Percentiles rank a stretch among this genome's conserved stretches.
Evolutionary conservation across 2,888 invertebrate species (phyloP).

Genomic region (Pinctada fucata): DNA sequence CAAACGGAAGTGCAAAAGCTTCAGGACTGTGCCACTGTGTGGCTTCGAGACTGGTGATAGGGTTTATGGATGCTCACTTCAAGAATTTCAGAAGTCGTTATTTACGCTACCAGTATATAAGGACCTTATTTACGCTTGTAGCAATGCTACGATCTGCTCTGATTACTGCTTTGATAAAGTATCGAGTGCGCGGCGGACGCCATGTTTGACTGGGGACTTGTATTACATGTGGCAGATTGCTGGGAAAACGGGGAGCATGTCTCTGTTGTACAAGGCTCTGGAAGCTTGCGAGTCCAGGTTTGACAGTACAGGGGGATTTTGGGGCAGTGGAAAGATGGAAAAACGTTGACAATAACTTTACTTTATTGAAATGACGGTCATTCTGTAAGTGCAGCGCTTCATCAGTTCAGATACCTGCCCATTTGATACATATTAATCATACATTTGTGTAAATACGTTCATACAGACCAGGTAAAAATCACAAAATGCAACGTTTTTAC

Average conservation of each 20-base stretch:
- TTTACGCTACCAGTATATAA: background rate
- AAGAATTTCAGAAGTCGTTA: conserved; percentile 13
- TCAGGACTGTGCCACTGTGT: conserved; percentile 26
- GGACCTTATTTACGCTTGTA: conserved; percentile 12
- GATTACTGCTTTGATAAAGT: conserved; percentile 18
- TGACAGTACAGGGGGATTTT: background rate
- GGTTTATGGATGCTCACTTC: conserved; percentile 27
- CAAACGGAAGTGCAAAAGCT: conserved; percentile 26
- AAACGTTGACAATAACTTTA: too few species aligned
- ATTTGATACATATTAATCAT: too few species aligned
- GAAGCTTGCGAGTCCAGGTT: conserved; percentile 4
- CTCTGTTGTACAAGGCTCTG: conserved; percentile 13
- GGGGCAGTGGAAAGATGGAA: background rate
- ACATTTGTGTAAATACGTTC: too few species aligned
- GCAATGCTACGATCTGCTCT: conserved; percentile 6
- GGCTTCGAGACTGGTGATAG: conserved; percentile 24
- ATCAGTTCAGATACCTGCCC: too few species aligned
- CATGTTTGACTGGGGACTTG: conserved; percentile 32
- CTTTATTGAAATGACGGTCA: too few species aligned
- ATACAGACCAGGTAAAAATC: too few species aligned
- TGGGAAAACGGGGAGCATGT: background rate
- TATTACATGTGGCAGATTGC: conserved; percentile 31
- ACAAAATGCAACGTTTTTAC: too few species aligned
- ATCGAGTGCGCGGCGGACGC: background rate
- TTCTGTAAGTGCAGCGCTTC: too few species aligned